These are phyloP conservation scores for Melinopterus prodromus DNA, from an alignment of 2,888 invertebrate species.

Conservation along the genomic window DNA sequence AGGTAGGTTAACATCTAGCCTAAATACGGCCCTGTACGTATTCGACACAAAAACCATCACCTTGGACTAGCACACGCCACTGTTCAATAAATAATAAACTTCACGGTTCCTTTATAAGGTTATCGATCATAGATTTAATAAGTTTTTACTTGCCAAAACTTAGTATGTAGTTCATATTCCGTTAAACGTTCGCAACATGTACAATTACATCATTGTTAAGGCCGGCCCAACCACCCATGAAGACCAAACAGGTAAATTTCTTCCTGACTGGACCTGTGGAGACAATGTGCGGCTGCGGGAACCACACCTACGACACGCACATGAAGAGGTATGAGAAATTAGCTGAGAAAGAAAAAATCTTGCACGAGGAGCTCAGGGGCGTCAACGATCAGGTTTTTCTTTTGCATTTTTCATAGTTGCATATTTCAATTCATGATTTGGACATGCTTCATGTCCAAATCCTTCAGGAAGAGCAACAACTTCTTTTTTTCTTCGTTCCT, in stretches of 20 bases:
- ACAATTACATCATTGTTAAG: slow-evolving; percentile 51
- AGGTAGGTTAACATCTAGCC: slow-evolving; percentile 62
- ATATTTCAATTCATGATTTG: background rate
- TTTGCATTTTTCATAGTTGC: background rate
- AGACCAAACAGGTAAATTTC: slow-evolving; percentile 60
- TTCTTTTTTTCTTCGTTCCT: no score
- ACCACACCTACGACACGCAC: slow-evolving; percentile 67
- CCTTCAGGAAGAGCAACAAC: no score
- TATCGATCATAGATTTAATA: slow-evolving; percentile 7
- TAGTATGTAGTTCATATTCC: background rate
- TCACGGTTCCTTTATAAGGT: background rate
- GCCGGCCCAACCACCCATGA: slow-evolving; percentile 68
- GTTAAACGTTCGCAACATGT: slow-evolving; percentile 8
- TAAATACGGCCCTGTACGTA: slow-evolving; percentile 38
- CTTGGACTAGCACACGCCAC: slow-evolving; percentile 13
- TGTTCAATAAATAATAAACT: slow-evolving; percentile 21
- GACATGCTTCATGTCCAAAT: no score
- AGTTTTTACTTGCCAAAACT: background rate
- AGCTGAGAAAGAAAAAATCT: slow-evolving; percentile 67
- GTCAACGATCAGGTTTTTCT: slow-evolving; percentile 44
- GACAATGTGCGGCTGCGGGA: slow-evolving; percentile 72
- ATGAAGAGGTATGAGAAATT: slow-evolving; percentile 70
- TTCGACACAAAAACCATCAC: slow-evolving; percentile 16
- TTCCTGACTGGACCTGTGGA: slow-evolving; percentile 66
- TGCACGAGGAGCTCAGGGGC: slow-evolving; percentile 62